Base-by-base conservation (phyloP, 1,140 invertebrate species). In the Portunus trituberculatus region DNA sequence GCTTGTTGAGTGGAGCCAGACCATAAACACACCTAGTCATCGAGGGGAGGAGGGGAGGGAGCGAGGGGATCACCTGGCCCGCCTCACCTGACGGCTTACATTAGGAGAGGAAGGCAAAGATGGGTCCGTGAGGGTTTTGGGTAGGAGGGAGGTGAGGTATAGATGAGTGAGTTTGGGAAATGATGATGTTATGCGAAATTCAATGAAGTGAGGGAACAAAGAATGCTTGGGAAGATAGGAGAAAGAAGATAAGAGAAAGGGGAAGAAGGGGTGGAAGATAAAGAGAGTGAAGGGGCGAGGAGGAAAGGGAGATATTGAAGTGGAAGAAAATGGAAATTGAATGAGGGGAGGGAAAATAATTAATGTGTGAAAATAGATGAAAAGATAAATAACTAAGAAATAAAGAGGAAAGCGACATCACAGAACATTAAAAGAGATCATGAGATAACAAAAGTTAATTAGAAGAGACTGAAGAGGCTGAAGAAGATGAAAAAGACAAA, bases 11-110 rank as follows among this genome's bases (percentile, higher is more conserved):
- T 12, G 52, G 10, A 59, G 67, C 67, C 67, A 76, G 67, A 76
- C 67, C 67, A n/a, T 76, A 76, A 76, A 76, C 67, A 76, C n/a
- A 76, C 67, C 67, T 76, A 76, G 67, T 76, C 67, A 76, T 76
- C 67, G 20, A n/a, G 16, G n/a, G 67, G 67, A 10, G 59, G 20
- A 76, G 67, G 16, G 6, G 67, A 76, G 20, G 67, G n/a, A 25
- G 25, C 4, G 25, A 16, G n/a, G 67, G 67, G 20, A 76, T 12
- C 67, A 76, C 67, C 67, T 76, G 67, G 67, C 25, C 20, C 67
- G 6, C 20, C 67, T 76, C 67, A 76, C 67, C 67, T 76, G 67
- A 76, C 67, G 67, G 67, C 67, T 76, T 76, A 76, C 67, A 76
- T 76, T 76, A 76, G 67, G n/a, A 76, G 67, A 76, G 67, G 67